These are phyloP conservation scores for Tupaia tana DNA, from an alignment of 2,113 vertebrate species.

Conservation along the genomic window DNA sequence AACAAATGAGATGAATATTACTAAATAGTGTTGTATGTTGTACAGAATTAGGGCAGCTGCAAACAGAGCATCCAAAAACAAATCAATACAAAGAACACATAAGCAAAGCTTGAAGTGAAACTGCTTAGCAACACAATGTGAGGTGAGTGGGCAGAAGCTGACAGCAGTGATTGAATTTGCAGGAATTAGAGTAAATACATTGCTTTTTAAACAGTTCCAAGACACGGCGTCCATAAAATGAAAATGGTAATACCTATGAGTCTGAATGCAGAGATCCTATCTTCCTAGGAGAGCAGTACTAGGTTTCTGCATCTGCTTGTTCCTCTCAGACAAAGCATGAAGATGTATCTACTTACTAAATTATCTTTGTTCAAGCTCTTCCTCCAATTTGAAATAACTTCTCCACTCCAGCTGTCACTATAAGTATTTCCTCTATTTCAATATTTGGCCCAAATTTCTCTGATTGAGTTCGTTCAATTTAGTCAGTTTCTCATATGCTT, in stretches of 20 bases:
- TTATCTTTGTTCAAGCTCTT: not conserved
- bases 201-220: not conserved
- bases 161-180: not conserved
- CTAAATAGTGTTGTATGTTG: constrained; percentile 4
- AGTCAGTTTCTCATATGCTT: not conserved
- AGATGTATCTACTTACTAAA: not conserved
- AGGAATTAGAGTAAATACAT: constrained; percentile 26
- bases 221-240: not conserved
- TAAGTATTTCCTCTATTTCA: not conserved
- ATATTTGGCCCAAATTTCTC: not conserved
- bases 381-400: constrained; percentile 12
- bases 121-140: constrained; percentile 24
- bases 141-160: not conserved
- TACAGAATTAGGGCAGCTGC: constrained; percentile 47
- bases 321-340: constrained; percentile 21
- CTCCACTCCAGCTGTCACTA: not conserved
- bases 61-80: constrained; percentile 24
- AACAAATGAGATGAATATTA: not conserved
- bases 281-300: not conserved
- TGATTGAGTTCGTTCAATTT: not conserved
- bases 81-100: not conserved
- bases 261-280: not conserved
- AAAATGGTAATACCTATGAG: not conserved
- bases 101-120: constrained; percentile 7
- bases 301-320: not conserved